Evolutionary conservation across 2,797 vertebrate species (phyloP), one percentile per base, ranked within the genome.

Genomic region (Catamblyrhynchus diadema): DNA sequence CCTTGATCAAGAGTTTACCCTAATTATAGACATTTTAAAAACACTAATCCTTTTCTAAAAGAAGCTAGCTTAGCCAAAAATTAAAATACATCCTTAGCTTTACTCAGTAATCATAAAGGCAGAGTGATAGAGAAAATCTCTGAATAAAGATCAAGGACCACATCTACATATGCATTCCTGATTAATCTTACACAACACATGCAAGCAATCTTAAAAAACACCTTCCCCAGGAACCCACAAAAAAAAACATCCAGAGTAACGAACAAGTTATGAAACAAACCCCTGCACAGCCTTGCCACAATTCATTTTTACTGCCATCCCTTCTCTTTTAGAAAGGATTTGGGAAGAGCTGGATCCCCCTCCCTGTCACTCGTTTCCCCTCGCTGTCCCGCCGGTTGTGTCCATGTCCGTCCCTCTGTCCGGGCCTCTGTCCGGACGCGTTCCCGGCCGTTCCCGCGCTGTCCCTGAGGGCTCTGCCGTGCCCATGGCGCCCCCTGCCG

Each of bases 341-440:
- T 20, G 0, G 1, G 21, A 11, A 2, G 12, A 14, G 17, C 32
- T 9, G 69, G 37, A 42, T 6, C 13, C n/a, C 21, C 6, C 2
- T 3, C 37, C 28, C 48, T 2, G 4, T 7, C 30, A 14, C 7
- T 25, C 4, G 16, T n/a, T 14, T n/a, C 16, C 35, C 30, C 16
- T 10, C 6, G 37, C 27, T 21, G 24, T 19, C 33, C 24, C 8
- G 56, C 56, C 2, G 56, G 33, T 8, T 18, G 33, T 18, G 56
- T 24, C 54, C 54, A 2, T 17, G 54, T 25, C 33, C 14, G 20
- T 22, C 5, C 32, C 51, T 12, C 27, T 19, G 48, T 20, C 50
- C 17, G 17, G 5, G 11, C 24, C 48, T 7, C 32, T 11, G 54
- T 24, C 21, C 4, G 32, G 45, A 47, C 45, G 45, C 45, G 44